These are phyloP conservation scores for Rhingia campestris DNA, from an alignment of 2,888 invertebrate genomes.

Conservation along the genomic window DNA sequence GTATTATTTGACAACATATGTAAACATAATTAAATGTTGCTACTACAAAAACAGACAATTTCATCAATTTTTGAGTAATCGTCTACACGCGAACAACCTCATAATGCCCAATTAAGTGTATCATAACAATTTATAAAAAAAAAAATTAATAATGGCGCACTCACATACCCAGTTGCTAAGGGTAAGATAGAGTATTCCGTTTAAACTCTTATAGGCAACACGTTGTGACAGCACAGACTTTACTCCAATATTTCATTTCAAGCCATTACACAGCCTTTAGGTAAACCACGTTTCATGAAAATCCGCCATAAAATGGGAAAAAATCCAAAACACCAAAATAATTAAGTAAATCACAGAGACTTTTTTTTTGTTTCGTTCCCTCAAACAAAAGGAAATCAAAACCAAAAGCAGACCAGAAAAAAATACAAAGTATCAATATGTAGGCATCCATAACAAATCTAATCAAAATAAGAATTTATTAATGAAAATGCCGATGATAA, in stretches of 20 bases:
- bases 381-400: constrained; percentile 18
- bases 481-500: constrained; percentile 61
- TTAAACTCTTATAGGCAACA: too few species aligned
- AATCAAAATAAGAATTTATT: constrained; percentile 72
- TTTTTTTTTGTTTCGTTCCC: not conserved
- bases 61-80: too few species aligned
- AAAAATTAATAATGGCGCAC: too few species aligned
- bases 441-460: constrained; percentile 66
- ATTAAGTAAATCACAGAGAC: constrained; percentile 32
- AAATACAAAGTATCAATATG: constrained; percentile 43
- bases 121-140: too few species aligned
- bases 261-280: not conserved
- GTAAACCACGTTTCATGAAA: not conserved
- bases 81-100: too few species aligned
- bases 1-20: too few species aligned
- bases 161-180: too few species aligned
- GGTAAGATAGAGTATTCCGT: too few species aligned
- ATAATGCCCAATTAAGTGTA: too few species aligned
- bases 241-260: not conserved
- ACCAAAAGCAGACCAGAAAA: constrained; percentile 13
- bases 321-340: constrained; percentile 15
- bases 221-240: too few species aligned
- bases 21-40: too few species aligned
- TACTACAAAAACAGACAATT: too few species aligned
- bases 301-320: not conserved